Evolutionary conservation across 2,113 vertebrate genomes (phyloP), one percentile per base, ranked within the genome.

Genomic region (Siniperca chuatsi): DNA sequence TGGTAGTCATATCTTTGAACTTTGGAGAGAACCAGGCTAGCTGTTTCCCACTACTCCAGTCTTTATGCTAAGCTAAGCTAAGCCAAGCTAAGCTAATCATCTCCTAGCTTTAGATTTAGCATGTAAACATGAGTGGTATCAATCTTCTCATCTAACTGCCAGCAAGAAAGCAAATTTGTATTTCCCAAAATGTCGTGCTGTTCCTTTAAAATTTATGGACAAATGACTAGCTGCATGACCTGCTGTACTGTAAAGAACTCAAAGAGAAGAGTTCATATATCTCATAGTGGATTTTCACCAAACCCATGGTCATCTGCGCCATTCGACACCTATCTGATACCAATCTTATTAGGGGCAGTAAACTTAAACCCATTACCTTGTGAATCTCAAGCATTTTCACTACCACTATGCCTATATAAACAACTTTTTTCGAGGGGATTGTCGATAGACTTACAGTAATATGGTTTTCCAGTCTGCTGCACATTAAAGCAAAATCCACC

Each of bases 291-390:
- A 65, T 73, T 37, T 69, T 61, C 40, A 60, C 64, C 12, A 48
- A 40, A 79, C 57, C 4, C 61, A 79, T 33, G 33, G 52, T 55
- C 48, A 61, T 86, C 75, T 71, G 66, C 1, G 52, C 52, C n/a
- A 82, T 55, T 64, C 23, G 67, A 88, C 85, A 83, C 77, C 68
- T 58, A 65, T 82, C 62, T 73, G 68, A 83, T 77, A 85, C 29
- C 58, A 81, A 75, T 86, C 58, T 54, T 57, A 85, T 87, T 60
- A 33, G 62, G 25, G 64, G 35, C 44, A 79, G 66, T 29, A 78
- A 66, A 81, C 40, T 71, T 29, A 80, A 83, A 77, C 21, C 79
- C 76, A 85, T 85, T 73, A 74, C 48, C 55, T 21, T 60, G 46
- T 78, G 81, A 76, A 37, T 55, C 57, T 75, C 46, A 72, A 74